Base-by-base conservation (phyloP, 2,888 invertebrate genomes). In the Calameuta idolon region DNA sequence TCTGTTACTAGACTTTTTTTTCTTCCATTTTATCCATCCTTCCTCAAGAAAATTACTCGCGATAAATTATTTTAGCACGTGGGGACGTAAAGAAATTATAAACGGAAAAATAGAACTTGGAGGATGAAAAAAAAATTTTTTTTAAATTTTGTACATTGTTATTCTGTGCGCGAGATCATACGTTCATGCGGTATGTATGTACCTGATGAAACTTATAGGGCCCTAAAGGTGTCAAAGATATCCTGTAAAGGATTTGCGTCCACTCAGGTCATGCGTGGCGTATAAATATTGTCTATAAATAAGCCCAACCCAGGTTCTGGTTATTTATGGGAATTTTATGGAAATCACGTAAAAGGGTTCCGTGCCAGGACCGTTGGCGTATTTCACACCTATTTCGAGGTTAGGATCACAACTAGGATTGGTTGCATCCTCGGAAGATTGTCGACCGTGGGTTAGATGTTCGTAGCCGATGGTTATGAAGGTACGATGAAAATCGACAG, bases 221-320 rank as follows among this genome's bases (percentile, higher is more conserved):
- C 55, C 55, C 23, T 9, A 55, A 23, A 55, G 23, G 23, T 23
- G 55, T 23, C 9, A 55, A 55, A 55, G 9, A 55, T 23, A 55
- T 55, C 55, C 55, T 55, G 55, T 1, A 55, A 55, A 55, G 55
- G 55, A 55, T 55, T 55, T 55, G 23, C 33, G 33, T 71, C 9
- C 71, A 31, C 83, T 87, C 87, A 78, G 81, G 85, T 86, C 85
- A 86, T 89, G 87, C 86, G 85, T 86, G 83, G 85, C 87, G 84
- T 90, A 90, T 89, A 90, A 90, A 90, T 90, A 90, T 90, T 89
- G 85, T 89, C 84, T 85, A 89, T 88, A 89, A 90, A 89, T 89
- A 89, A 89, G 86, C 83, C 83, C 81, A 85, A 83, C 69, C 81
- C 85, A 74, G 76, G 77, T 77, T 77, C 81, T 77, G 77, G 79